Percentiles rank a stretch among this genome's conserved stretches.
These are phyloP conservation scores for Philereme transversata DNA, from an alignment of 2,888 invertebrate species.

Conservation along the genomic window DNA sequence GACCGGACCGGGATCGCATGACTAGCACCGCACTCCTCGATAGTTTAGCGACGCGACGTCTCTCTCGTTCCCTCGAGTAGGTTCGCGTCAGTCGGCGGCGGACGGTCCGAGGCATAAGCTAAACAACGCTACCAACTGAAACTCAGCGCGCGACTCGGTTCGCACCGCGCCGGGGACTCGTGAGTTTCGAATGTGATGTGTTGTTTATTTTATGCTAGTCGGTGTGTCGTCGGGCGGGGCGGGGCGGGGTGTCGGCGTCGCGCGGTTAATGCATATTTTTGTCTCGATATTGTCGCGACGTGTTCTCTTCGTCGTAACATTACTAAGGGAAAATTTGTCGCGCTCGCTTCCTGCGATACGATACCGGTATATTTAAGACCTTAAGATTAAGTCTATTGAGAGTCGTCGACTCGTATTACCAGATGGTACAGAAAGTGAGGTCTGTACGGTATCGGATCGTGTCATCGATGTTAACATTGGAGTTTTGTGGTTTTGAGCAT, in stretches of 20 bases:
- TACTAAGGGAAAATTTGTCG: conserved; percentile 81
- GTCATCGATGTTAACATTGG: conserved; percentile 52
- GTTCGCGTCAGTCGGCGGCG: conserved; percentile 26
- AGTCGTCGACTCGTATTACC: neutral
- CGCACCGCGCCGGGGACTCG: neutral
- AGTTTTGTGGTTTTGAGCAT: conserved; percentile 61
- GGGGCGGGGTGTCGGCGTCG: conserved; percentile 38
- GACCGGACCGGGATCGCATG: conserved; percentile 16
- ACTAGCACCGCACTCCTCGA: neutral
- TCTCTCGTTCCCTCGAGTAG: conserved; percentile 11
- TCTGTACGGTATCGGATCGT: conserved; percentile 51
- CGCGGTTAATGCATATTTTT: conserved; percentile 78
- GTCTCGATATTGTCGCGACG: conserved; percentile 58
- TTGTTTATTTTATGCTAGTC: conserved; percentile 3
- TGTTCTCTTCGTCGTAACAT: conserved; percentile 57
- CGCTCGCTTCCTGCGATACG: conserved; percentile 64
- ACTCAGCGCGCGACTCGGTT: conserved; percentile 1
- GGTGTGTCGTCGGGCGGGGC: conserved; percentile 16
- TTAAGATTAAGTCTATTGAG: neutral
- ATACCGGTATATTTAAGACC: conserved; percentile 41
- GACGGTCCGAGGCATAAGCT: conserved; percentile 1
- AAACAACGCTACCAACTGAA: conserved; percentile 6
- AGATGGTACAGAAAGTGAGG: neutral
- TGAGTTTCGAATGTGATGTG: conserved; percentile 4
- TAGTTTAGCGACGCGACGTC: neutral